Conservation (phyloP, 2,113 vertebrate species). For the Pogona vitticeps region DNA sequence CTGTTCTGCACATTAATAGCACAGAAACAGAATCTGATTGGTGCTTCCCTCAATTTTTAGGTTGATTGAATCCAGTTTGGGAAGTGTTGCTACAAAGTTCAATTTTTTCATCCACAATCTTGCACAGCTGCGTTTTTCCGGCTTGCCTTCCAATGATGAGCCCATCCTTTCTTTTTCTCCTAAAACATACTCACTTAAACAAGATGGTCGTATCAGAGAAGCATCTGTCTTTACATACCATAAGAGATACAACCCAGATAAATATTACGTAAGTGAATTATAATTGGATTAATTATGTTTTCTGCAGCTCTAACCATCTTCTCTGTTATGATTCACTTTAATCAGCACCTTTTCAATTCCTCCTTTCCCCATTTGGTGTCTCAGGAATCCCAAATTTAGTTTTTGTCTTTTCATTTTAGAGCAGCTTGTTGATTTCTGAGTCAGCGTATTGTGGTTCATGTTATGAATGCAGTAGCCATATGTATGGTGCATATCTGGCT, state of each 20-base stretch:
- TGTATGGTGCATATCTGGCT: neutral
- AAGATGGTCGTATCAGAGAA: slow-evolving; percentile 91
- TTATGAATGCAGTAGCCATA: neutral
- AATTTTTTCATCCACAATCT: slow-evolving; percentile 99
- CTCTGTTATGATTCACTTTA: neutral
- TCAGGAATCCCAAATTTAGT: neutral
- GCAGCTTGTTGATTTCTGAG: neutral
- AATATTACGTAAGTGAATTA: slow-evolving; percentile 90
- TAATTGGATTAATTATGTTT: neutral
- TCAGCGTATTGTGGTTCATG: neutral
- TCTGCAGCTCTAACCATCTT: neutral
- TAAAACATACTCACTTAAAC: slow-evolving; percentile 91
- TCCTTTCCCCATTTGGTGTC: neutral
- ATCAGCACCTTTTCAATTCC: neutral
- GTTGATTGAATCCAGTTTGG: slow-evolving; percentile 95
- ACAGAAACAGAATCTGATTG: neutral
- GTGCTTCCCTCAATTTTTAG: slow-evolving; percentile 67
- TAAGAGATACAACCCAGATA: slow-evolving; percentile 98
- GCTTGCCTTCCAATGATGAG: slow-evolving; percentile 92
- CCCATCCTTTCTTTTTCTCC: slow-evolving; percentile 95
- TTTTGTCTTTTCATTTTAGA: neutral
- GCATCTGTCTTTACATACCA: slow-evolving; percentile 95
- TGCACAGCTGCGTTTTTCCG: slow-evolving; percentile 95
- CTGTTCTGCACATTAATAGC: neutral
- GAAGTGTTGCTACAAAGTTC: slow-evolving; percentile 97